These are phyloP conservation scores for Montipora capricornis DNA, from an alignment of 64 coral and sea anemone genomes.

Conservation along the genomic window DNA sequence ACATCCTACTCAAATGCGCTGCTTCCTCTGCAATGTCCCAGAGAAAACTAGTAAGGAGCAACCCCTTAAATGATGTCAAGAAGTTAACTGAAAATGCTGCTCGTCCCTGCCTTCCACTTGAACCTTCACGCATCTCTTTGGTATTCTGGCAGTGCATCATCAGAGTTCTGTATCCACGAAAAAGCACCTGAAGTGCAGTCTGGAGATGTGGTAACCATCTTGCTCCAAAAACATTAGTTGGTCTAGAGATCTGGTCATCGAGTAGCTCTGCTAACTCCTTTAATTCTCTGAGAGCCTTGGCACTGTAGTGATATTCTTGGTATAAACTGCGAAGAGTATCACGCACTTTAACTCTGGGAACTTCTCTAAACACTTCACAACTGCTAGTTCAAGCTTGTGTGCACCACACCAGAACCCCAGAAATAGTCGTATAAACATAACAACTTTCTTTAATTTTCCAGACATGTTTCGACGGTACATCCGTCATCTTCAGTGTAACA, in stretches of 20 bases:
- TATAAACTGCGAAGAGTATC: conserved; percentile 43
- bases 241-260: conserved; percentile 36
- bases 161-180: background rate
- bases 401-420: conserved; percentile 49
- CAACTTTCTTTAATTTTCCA: too few species aligned
- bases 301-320: conserved; percentile 56
- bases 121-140: background rate
- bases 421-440: too few species aligned
- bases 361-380: conserved; percentile 27
- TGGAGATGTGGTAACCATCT: conserved; percentile 59
- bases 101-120: background rate
- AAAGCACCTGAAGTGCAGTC: conserved; percentile 25
- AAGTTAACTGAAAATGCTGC: conserved; percentile 1
- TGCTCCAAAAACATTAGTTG: conserved; percentile 57
- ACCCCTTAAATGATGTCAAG: conserved; percentile 5
- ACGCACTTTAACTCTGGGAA: conserved; percentile 28
- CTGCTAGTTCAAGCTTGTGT: conserved; percentile 64
- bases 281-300: conserved; percentile 62
- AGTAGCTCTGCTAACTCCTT: conserved; percentile 52
- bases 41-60: background rate
- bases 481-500: too few species aligned
- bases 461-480: too few species aligned
- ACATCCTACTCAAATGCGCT: conserved; percentile 39
- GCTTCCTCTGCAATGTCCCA: conserved; percentile 3
- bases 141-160: conserved; percentile 25